Percentiles rank a stretch among this genome's conserved stretches.
phyloP scores from a whole-genome alignment of 2,797 vertebrate species.

The Parotocinclus haroldoi region DNA sequence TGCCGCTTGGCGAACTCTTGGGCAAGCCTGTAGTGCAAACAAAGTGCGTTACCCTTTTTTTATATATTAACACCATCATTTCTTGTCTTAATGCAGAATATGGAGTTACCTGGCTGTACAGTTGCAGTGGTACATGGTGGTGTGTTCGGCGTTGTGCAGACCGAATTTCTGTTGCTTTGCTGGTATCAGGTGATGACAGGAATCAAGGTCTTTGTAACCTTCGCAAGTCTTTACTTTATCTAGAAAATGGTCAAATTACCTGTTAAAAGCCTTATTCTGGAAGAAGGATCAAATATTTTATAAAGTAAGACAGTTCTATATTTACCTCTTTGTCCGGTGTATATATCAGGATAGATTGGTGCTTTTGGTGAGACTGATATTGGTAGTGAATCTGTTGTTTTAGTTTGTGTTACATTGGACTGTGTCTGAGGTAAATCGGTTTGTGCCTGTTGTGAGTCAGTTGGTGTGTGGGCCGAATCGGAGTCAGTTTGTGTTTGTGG shows the following conservation, averaged over 20 bases:
- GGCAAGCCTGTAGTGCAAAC: conserved; percentile 63
- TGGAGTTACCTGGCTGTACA: conserved; percentile 72
- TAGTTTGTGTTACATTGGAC: not conserved
- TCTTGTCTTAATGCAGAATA: not conserved
- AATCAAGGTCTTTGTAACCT: conserved; percentile 66
- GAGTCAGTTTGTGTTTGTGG: not conserved
- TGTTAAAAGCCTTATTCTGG: not conserved
- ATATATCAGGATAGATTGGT: not conserved
- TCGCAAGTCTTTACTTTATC: conserved; percentile 51
- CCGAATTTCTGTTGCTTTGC: conserved; percentile 69
- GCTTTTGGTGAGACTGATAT: conserved; percentile 3
- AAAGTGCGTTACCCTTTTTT: not conserved
- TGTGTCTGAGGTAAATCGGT: not conserved
- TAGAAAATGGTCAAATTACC: conserved; percentile 30
- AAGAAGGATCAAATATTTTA: too few relatives aligned
- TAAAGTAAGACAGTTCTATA: too few relatives aligned
- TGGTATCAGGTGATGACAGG: conserved; percentile 68
- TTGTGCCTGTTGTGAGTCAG: not conserved
- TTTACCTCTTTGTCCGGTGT: conserved; percentile 31
- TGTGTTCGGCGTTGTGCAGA: conserved; percentile 62
- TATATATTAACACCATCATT: not conserved
- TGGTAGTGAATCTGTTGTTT: not conserved
- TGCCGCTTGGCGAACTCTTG: conserved; percentile 38
- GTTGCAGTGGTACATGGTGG: conserved; percentile 79
- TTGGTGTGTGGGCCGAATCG: not conserved